phyloP scores from a whole-genome alignment of 2,888 invertebrate genomes.

The Dioctria linearis region DNA sequence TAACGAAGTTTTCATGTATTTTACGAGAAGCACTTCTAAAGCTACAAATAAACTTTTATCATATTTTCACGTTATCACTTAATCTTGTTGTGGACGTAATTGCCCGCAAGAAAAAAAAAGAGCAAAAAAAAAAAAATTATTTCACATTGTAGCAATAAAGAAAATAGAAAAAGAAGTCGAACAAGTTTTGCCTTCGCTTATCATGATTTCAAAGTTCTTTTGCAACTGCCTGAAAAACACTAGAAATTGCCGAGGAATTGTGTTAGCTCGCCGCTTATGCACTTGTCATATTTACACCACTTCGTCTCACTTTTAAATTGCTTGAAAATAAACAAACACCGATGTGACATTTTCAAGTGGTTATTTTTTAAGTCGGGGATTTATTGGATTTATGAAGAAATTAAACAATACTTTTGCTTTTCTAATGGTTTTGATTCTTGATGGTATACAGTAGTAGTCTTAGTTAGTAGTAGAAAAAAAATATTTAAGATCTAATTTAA shows the following conservation, averaged over 20 bases:
- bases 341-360: conserved; percentile 38
- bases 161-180: neutral
- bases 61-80: conserved; percentile 36
- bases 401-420: neutral
- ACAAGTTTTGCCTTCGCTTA: conserved; percentile 24
- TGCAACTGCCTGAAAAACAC: conserved; percentile 29
- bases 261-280: neutral
- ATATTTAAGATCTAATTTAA: neutral
- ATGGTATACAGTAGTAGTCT: no score
- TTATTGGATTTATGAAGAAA: conserved; percentile 33
- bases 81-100: conserved; percentile 28
- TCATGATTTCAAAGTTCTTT: conserved; percentile 32
- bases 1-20: conserved; percentile 47
- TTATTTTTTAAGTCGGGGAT: conserved; percentile 18
- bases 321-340: conserved; percentile 3
- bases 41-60: conserved; percentile 36
- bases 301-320: conserved; percentile 44
- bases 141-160: neutral
- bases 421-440: no score
- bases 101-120: neutral
- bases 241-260: conserved; percentile 22
- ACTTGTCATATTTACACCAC: conserved; percentile 38
- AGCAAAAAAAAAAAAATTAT: conserved; percentile 9
- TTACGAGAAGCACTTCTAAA: conserved; percentile 32
- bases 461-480: no score